Evolutionary conservation across 1,140 invertebrate genomes (phyloP).

Genomic region (Drosophila murphyi): DNA sequence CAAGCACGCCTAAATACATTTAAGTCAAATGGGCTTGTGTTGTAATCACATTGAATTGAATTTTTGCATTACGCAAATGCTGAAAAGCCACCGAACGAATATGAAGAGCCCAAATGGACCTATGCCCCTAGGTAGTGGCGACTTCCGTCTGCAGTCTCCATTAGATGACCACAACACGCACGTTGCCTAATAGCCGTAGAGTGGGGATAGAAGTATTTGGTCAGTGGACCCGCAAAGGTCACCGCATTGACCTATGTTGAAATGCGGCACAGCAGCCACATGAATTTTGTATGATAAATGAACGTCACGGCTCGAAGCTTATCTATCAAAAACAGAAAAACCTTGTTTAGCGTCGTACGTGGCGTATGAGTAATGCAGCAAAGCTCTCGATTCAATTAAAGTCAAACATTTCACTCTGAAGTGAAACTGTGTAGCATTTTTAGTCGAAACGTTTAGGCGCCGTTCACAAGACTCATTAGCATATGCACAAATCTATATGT

Average conservation of each 20-base stretch:
- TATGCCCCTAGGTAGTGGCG: neutral
- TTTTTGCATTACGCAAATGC: constrained; percentile 72
- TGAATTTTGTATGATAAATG: constrained; percentile 81
- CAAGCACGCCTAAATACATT: neutral
- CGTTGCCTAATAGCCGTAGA: constrained; percentile 30
- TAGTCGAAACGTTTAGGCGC: constrained; percentile 20
- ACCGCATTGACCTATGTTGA: constrained; percentile 45
- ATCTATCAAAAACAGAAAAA: constrained; percentile 53
- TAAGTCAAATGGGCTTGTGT: neutral
- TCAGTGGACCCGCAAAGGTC: constrained; percentile 53
- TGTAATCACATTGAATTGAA: constrained; percentile 59
- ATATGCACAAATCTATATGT: neutral
- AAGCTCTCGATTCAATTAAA: constrained; percentile 34
- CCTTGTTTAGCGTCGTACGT: constrained; percentile 56
- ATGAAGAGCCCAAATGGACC: constrained; percentile 27
- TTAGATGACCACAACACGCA: constrained; percentile 47
- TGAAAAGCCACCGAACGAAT: constrained; percentile 48
- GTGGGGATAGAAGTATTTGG: neutral
- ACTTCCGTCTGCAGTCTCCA: constrained; percentile 22
- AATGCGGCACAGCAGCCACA: constrained; percentile 59
- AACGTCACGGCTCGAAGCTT: constrained; percentile 73
- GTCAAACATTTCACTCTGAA: neutral
- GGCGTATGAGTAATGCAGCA: constrained; percentile 72
- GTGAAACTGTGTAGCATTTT: constrained; percentile 49
- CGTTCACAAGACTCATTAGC: constrained; percentile 40